Conservation (phyloP, 2,797 vertebrate species). For the Gila robusta region DNA sequence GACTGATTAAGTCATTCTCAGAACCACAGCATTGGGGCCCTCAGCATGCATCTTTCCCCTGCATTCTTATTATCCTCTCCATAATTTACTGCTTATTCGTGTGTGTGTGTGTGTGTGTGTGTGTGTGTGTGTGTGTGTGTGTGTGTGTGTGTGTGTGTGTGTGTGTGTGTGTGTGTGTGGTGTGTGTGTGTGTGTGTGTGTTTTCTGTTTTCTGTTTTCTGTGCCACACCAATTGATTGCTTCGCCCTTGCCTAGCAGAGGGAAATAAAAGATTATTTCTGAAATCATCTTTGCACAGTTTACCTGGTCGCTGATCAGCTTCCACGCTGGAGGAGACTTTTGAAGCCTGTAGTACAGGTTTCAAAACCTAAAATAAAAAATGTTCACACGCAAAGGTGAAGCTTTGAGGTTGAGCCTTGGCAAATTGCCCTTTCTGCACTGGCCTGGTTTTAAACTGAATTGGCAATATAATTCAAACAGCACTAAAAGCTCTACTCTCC, state of each 20-base stretch:
- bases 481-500: slow-evolving; percentile 28
- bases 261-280: slow-evolving; percentile 50
- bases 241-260: slow-evolving; percentile 18
- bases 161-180: neutral
- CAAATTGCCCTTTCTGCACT: slow-evolving; percentile 8
- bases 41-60: slow-evolving; percentile 59
- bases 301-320: slow-evolving; percentile 42
- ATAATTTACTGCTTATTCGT: slow-evolving; percentile 47
- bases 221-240: slow-evolving; percentile 46
- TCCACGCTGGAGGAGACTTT: neutral
- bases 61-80: slow-evolving; percentile 57
- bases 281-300: slow-evolving; percentile 55
- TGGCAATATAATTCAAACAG: slow-evolving; percentile 17
- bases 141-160: neutral
- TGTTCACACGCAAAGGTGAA: neutral
- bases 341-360: neutral
- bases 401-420: slow-evolving; percentile 18
- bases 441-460: slow-evolving; percentile 8
- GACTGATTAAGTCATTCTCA: slow-evolving; percentile 83
- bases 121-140: neutral
- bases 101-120: slow-evolving; percentile 13
- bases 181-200: neutral
- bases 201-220: neutral
- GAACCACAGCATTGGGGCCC: slow-evolving; percentile 61
- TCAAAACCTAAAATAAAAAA: neutral